phyloP scores from a whole-genome alignment of 2,888 invertebrate species.

The Sinhomidia bicolor region DNA sequence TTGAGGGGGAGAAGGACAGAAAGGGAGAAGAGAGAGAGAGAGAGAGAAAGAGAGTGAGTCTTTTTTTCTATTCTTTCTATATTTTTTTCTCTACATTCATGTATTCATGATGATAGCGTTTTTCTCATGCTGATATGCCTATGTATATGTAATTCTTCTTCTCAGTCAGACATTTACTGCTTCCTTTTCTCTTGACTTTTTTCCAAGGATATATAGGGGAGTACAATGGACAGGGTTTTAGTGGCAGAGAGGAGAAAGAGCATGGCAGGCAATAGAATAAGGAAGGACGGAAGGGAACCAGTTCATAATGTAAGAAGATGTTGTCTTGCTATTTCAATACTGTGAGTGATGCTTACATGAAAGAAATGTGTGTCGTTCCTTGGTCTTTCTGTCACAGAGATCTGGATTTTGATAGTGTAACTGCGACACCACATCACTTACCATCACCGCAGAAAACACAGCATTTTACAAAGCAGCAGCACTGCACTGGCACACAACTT shows the following conservation, averaged over 20 bases:
- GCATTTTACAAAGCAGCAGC: neutral
- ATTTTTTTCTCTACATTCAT: neutral
- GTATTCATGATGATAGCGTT: conserved; percentile 22
- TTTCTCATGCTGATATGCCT: neutral
- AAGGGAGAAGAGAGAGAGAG: conserved; percentile 26
- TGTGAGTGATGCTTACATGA: conserved; percentile 34
- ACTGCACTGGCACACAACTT: neutral
- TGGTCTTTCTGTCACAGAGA: conserved; percentile 68
- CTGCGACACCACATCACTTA: conserved; percentile 56
- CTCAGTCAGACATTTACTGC: conserved; percentile 59
- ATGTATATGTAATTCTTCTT: conserved; percentile 49
- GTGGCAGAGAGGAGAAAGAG: conserved; percentile 10
- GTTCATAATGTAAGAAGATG: conserved; percentile 43
- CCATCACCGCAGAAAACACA: conserved; percentile 9
- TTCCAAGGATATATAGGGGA: conserved; percentile 35
- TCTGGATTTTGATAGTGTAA: conserved; percentile 66
- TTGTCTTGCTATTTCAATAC: conserved; percentile 46
- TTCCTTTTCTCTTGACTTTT: conserved; percentile 57
- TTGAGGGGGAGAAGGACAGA: conserved; percentile 30
- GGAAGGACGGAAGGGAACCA: conserved; percentile 63
- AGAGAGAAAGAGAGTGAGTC: neutral
- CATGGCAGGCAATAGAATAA: conserved; percentile 56
- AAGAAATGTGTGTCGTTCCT: conserved; percentile 43
- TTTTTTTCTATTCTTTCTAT: conserved; percentile 16
- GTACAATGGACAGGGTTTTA: conserved; percentile 41